Percentiles rank a stretch among this genome's conserved stretches.
These are phyloP conservation scores for Porites australiensis DNA, from an alignment of 64 coral and sea anemone species.

Conservation along the genomic window DNA sequence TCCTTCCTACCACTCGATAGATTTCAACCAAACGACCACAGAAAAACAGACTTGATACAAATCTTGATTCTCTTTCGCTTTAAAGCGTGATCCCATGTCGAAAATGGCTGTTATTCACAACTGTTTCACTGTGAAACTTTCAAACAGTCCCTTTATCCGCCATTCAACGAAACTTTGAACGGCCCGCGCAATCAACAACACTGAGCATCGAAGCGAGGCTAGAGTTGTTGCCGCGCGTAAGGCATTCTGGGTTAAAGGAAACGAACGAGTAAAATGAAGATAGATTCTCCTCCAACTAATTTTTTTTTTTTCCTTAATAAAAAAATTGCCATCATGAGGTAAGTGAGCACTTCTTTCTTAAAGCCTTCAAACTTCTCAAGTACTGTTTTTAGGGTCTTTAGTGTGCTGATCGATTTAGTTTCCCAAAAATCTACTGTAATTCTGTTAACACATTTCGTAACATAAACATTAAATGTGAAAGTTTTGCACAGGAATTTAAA, in stretches of 20 bases:
- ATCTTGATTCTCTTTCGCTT: not conserved
- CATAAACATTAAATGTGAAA: too few relatives aligned
- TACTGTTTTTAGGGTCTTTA: too few relatives aligned
- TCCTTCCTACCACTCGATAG: not conserved
- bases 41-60: not conserved
- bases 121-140: not conserved
- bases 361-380: too few relatives aligned
- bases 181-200: conserved; percentile 60
- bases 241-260: conserved; percentile 23
- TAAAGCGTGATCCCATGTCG: not conserved
- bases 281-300: too few relatives aligned
- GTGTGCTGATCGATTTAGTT: too few relatives aligned
- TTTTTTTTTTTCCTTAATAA: too few relatives aligned
- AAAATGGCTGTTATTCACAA: not conserved
- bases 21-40: not conserved
- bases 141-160: conserved; percentile 6
- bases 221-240: not conserved
- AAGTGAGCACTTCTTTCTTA: too few relatives aligned
- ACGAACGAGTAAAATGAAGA: too few relatives aligned
- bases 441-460: too few relatives aligned
- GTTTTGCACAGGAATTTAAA: too few relatives aligned
- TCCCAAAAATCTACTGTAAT: too few relatives aligned
- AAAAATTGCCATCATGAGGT: too few relatives aligned
- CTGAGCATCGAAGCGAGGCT: conserved; percentile 42
- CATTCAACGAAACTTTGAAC: conserved; percentile 71